These are phyloP conservation scores for Thera obeliscata DNA, from an alignment of 2,888 invertebrate species.

Conservation along the genomic window DNA sequence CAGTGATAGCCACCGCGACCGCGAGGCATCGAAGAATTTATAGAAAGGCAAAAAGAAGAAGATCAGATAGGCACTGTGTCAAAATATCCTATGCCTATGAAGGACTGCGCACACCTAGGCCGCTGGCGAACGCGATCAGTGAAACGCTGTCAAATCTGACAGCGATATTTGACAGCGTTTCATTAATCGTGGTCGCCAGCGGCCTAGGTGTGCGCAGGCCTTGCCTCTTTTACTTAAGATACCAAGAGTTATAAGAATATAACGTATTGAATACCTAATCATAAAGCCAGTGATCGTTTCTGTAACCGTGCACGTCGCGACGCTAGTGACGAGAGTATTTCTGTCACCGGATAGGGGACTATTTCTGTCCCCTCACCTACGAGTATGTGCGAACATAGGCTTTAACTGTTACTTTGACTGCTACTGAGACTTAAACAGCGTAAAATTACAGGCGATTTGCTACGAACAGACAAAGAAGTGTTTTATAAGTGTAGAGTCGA, in stretches of 20 bases:
- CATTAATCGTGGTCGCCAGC: too few species aligned
- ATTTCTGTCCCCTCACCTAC: constrained; percentile 50
- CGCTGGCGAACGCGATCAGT: too few species aligned
- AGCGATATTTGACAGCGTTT: too few species aligned
- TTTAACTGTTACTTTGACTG: constrained; percentile 12
- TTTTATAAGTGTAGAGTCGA: neutral
- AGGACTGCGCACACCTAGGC: too few species aligned
- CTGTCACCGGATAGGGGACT: constrained; percentile 57
- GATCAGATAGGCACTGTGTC: too few species aligned
- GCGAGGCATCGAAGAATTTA: too few species aligned
- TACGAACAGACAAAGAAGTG: neutral
- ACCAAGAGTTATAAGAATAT: neutral
- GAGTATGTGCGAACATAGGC: constrained; percentile 34
- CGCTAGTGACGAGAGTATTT: constrained; percentile 46
- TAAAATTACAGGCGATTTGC: neutral
- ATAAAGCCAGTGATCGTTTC: constrained; percentile 9
- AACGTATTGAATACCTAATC: constrained; percentile 6
- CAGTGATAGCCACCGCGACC: too few species aligned
- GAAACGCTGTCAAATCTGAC: too few species aligned
- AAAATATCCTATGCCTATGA: too few species aligned
- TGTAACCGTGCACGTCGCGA: constrained; percentile 29
- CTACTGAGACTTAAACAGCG: constrained; percentile 5
- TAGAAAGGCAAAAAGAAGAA: too few species aligned
- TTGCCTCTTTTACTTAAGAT: too few species aligned
- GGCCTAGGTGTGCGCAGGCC: too few species aligned